These are phyloP conservation scores for Parauchenoglanis ngamensis DNA, from an alignment of 2,797 vertebrate species.

Conservation along the genomic window DNA sequence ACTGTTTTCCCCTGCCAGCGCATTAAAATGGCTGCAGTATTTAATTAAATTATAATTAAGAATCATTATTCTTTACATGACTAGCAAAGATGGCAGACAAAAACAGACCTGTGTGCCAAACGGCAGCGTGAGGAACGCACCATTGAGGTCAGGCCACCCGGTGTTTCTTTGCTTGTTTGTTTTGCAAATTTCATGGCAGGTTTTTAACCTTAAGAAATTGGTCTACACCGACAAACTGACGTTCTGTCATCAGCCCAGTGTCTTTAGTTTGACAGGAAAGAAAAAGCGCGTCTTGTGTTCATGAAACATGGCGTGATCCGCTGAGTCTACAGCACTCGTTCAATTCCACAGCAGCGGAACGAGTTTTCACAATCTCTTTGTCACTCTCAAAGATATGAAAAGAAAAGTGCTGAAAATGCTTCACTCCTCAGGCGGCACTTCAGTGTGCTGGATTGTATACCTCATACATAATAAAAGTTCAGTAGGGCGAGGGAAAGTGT, in stretches of 20 bases:
- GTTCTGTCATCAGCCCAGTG: background rate
- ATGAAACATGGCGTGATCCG: background rate
- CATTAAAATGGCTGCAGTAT: background rate
- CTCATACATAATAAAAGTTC: background rate
- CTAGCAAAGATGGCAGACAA: background rate
- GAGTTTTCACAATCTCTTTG: background rate
- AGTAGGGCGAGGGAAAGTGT: background rate
- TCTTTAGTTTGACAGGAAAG: background rate
- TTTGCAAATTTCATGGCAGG: background rate
- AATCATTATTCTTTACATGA: background rate
- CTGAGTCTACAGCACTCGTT: background rate
- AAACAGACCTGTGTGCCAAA: background rate
- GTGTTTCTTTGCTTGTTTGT: background rate
- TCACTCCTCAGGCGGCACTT: background rate
- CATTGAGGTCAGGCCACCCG: background rate
- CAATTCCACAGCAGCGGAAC: background rate
- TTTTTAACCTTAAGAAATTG: background rate
- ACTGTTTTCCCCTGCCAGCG: background rate
- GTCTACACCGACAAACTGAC: background rate
- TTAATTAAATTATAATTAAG: background rate
- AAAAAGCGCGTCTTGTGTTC: background rate
- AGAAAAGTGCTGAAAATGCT: background rate
- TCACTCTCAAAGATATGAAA: too few species aligned
- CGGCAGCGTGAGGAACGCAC: background rate
- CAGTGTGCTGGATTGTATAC: background rate